Evolutionary conservation across 2,888 invertebrate species (phyloP), one percentile per base, ranked within the genome.

Genomic region (Tetanocera ferruginea): DNA sequence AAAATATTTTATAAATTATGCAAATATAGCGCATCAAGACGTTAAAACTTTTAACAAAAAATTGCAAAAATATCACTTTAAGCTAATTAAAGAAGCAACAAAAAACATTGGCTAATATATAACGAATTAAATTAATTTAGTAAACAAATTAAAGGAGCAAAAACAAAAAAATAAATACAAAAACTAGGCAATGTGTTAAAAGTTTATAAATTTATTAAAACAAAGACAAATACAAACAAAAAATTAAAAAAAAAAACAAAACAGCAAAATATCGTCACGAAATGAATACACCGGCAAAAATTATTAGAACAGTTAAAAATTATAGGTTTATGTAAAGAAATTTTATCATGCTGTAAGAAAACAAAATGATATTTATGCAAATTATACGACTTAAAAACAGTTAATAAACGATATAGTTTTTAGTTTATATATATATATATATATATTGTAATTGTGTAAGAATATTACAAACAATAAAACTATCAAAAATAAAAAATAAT

Each of bases 241-340:
- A n/a, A 34, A 52, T 67, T 2, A 34, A 34, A 76, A 75, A 66
- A 8, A 60, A 73, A 75, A 43, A 51, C n/a, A 70, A 60, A 70
- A 66, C 52, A 43, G 57, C 28, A 66, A 66, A 73, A 80, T 79
- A 79, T 78, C 79, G 75, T 76, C 70, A 79, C 55, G 78, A 80
- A 81, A 78, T 79, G 66, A 64, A 78, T 80, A 81, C 81, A 81
- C 81, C 81, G 81, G 79, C 77, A 79, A 69, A 72, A 72, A 74
- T 49, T 51, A 31, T 72, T 52, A 77, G 19, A 73, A 43, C 11
- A 43, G 11, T 43, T 43, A 43, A 43, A 43, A 43, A 43, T 43
- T 43, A 11, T 43, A 43, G 43, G 43, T 43, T 11, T 43, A 43
- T 43, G 43, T 71, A 71, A n/a, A 52, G 52, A 57, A 49, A 60